A percentile compares a stretch with the other conserved stretches of the same genome.
These are phyloP conservation scores for Calypte anna DNA, from an alignment of 2,113 vertebrate genomes.

Conservation along the genomic window DNA sequence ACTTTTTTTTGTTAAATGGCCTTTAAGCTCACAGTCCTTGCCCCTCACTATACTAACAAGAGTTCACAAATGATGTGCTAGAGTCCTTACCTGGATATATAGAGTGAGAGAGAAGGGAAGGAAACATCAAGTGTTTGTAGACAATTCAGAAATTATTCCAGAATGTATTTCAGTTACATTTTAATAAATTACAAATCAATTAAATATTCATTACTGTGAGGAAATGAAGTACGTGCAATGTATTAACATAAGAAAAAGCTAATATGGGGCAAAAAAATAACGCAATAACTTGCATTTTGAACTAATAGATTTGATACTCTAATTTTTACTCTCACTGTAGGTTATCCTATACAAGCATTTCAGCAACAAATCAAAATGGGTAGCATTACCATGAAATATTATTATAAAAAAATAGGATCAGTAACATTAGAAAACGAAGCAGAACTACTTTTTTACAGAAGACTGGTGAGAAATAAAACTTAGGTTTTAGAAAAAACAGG, in stretches of 20 bases:
- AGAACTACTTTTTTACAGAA: neutral
- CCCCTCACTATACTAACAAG: neutral
- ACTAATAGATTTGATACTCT: neutral
- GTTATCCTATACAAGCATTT: neutral
- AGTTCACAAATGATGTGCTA: neutral
- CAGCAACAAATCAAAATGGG: neutral
- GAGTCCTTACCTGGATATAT: neutral
- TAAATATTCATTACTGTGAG: neutral
- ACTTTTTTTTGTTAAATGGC: fast-evolving
- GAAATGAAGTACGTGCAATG: neutral
- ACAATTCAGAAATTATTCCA: neutral
- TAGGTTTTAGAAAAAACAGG: neutral
- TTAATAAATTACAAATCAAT: neutral
- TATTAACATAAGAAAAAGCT: neutral
- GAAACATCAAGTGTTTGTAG: neutral
- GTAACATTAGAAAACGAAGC: neutral
- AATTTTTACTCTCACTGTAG: constrained; percentile 18
- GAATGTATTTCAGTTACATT: neutral
- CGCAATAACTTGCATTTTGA: neutral
- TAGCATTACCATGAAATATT: neutral
- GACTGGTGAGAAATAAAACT: neutral
- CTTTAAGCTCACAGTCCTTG: neutral
- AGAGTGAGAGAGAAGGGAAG: neutral
- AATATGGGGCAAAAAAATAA: fast-evolving
- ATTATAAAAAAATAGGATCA: neutral